Base-by-base conservation (phyloP, 2,113 vertebrate genomes). In the Tenrec ecaudatus region DNA sequence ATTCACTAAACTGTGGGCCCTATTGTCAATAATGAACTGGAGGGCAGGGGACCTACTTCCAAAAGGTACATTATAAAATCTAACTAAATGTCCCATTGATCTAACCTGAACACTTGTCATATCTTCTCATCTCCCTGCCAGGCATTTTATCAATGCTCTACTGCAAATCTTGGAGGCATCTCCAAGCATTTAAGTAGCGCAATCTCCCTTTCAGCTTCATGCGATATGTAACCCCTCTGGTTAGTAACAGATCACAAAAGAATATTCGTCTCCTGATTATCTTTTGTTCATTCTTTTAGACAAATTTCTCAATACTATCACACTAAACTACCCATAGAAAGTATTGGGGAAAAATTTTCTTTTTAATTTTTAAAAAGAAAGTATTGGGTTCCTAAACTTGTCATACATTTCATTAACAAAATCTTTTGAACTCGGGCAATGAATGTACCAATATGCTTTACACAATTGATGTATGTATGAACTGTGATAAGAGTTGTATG, bases 321-420 rank as follows among this genome's bases (percentile, higher is more conserved):
- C 29, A 87, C 43, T 90, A 88, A 90, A 92, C 86, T 88, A 79
- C 16, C 43, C 23, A 75, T 19, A 68, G 94, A 96, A 92, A 89
- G 17, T 88, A 71, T 53, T 53, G 47, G 47, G 47, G n/a, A n/a
- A n/a, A n/a, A n/a, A n/a, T n/a, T n/a, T n/a, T n/a, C n/a, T n/a
- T n/a, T n/a, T n/a, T n/a, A n/a, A n/a, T n/a, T n/a, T n/a, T n/a
- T n/a, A n/a, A n/a, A n/a, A n/a, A 68, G 94, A 96, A 92, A 89
- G 17, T 88, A 71, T 53, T 53, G 47, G 47, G 47, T 53, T 53
- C 47, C 47, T 53, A 53, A 53, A 53, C 15, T 86, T 92, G 47
- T 68, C 62, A 82, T 64, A 94, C 6, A 92, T 14, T 90, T 80
- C 20, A 20, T 60, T 31, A 92, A 89, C 29, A 89, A 93, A 95